Base-by-base conservation (phyloP, 2,888 invertebrate genomes). In the Carterocephalus palaemon region DNA sequence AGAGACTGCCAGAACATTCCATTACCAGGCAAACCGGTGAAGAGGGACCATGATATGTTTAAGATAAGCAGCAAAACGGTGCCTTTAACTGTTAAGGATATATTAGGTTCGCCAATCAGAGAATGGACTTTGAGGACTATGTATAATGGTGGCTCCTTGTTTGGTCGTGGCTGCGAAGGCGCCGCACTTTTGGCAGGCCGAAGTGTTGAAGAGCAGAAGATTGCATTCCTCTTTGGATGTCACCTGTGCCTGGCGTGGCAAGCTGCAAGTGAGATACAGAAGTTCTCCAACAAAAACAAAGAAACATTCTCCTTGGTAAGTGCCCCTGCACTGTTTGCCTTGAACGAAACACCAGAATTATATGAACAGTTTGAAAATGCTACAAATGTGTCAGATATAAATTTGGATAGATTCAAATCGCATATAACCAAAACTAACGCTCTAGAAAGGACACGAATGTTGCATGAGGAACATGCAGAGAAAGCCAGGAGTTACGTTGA, bases 201-300 rank as follows among this genome's bases (percentile, higher is more conserved):
- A 60, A 81, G 85, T 19, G 67, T 87, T 32, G 85, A 89, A 20
- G 77, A 92, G 24, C 94, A 95, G 68, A 88, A 91, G 48, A 89
- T 89, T 40, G 95, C 93, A 0, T 93, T 92, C 65, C 85, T 91
- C 39, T 94, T 95, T 66, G 95, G 95, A 3, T 92, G 93, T 65
- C 92, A 95, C 73, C 84, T 95, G 37, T 93, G 93, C 22, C 87
- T 94, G 59, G 93, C 94, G 2, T 93, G 94, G 92, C 95, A 95
- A 87, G 92, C 92, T 0, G 72, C 76, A 0, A 71, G 70, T 3
- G 86, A 87, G 49, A 42, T 83, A 13, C 75, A 80, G 47, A 80
- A 75, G 48, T 63, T 63, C 54, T 88, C 46, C 83, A 91, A 70
- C 72, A 91, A 62, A 88, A 92, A 16, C 91, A 77, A 77, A 46